Conservation (phyloP, 2,797 vertebrate species). For the Danio choprae region DNA sequence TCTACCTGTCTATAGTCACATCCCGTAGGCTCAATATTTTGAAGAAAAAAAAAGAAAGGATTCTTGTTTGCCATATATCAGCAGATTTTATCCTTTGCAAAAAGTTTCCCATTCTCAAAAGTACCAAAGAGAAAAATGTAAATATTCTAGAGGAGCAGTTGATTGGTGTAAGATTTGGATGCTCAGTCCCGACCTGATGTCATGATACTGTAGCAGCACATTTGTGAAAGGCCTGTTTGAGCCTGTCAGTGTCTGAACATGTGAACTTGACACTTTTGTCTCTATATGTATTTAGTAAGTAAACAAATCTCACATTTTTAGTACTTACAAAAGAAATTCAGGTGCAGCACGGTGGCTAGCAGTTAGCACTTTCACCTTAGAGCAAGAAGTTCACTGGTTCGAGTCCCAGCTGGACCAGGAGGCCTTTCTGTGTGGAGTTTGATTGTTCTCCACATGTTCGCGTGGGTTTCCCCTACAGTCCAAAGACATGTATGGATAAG, state of each 20-base stretch:
- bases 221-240: conserved; percentile 40
- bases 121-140: not conserved
- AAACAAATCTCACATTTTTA: not conserved
- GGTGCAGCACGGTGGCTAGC: too few relatives aligned
- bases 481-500: too few relatives aligned
- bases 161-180: not conserved
- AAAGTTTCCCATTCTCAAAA: not conserved
- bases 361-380: too few relatives aligned
- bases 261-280: not conserved
- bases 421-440: too few relatives aligned
- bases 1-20: conserved; percentile 42
- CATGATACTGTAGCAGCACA: conserved; percentile 3
- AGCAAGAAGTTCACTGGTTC: too few relatives aligned
- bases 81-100: not conserved
- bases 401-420: too few relatives aligned
- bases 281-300: not conserved
- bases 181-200: not conserved
- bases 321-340: too few relatives aligned
- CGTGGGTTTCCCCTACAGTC: too few relatives aligned
- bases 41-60: not conserved
- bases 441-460: too few relatives aligned
- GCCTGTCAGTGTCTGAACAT: conserved; percentile 19
- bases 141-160: not conserved
- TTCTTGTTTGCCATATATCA: conserved; percentile 10
- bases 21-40: not conserved